Conservation (phyloP, 1,140 invertebrate genomes). For the Zophobas atratus region DNA sequence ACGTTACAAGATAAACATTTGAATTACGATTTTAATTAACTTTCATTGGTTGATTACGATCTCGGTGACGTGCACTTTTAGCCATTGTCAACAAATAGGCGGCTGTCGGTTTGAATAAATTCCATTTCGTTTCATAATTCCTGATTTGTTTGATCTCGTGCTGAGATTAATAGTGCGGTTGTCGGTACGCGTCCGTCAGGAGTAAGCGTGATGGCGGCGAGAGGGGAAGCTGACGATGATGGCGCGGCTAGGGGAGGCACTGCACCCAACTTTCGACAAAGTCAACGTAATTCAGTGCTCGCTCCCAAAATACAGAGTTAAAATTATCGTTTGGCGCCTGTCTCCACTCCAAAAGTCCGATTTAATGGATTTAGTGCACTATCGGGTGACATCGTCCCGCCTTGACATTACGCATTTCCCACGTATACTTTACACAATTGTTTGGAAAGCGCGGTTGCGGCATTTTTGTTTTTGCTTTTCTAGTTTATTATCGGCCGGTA, state of each 20-base stretch:
- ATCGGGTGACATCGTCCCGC: conserved; percentile 4
- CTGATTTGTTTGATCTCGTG: no score
- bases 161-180: not conserved
- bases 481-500: conserved; percentile 35
- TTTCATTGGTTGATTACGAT: not conserved
- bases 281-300: conserved; percentile 3
- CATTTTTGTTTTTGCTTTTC: conserved; percentile 38
- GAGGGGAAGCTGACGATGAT: no score
- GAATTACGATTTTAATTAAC: not conserved
- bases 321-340: conserved; percentile 23
- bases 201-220: not conserved
- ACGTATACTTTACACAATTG: conserved; percentile 14
- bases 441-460: conserved; percentile 21
- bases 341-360: not conserved
- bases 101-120: no score
- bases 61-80: not conserved
- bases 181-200: not conserved
- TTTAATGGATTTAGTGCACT: conserved; percentile 5
- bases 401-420: not conserved
- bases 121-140: no score
- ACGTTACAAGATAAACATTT: not conserved
- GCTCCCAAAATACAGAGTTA: conserved; percentile 10
- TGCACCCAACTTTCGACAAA: not conserved
- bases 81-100: not conserved
- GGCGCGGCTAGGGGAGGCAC: no score